phyloP scores from a whole-genome alignment of 2,113 vertebrate species.

The Perognathus longimembris region DNA sequence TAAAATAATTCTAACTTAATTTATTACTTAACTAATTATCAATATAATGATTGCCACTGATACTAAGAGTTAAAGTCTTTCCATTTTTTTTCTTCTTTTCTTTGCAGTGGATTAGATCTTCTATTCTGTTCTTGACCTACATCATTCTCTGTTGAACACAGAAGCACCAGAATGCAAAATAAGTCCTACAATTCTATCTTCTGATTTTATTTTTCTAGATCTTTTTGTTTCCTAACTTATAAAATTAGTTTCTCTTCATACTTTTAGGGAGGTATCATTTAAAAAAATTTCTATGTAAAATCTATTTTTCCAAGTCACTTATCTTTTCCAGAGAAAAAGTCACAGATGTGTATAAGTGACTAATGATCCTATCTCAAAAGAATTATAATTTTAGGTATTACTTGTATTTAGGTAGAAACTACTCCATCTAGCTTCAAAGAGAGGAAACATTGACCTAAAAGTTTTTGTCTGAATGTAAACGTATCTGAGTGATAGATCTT shows the following conservation, averaged over 20 bases:
- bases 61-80: neutral
- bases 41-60: too few species aligned
- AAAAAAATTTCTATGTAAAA: neutral
- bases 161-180: neutral
- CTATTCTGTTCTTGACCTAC: neutral
- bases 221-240: neutral
- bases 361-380: neutral
- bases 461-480: neutral
- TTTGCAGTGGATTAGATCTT: neutral
- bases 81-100: neutral
- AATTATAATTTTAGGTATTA: neutral
- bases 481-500: neutral
- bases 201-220: neutral
- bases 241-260: neutral
- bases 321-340: neutral
- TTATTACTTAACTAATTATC: too few species aligned
- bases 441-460: neutral
- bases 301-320: neutral
- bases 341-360: neutral
- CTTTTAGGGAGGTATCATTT: neutral
- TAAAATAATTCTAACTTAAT: neutral
- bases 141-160: neutral
- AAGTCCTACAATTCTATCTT: neutral
- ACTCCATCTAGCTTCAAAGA: neutral
- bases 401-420: neutral